Evolutionary conservation across 1,140 invertebrate species (phyloP), one percentile per base, ranked within the genome.

Genomic region (Melipona quadrifasciata): DNA sequence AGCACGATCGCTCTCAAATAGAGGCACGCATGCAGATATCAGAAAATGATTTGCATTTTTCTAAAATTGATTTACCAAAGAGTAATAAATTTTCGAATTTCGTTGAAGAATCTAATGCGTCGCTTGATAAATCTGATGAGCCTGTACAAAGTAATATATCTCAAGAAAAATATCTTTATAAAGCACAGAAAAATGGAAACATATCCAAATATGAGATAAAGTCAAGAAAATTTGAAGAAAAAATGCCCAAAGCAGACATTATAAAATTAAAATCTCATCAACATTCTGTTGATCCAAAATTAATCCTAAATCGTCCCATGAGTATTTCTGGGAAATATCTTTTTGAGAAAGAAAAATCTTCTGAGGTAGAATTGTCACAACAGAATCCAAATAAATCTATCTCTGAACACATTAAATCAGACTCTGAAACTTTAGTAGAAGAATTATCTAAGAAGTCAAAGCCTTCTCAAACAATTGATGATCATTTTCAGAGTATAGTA

Each of bases 171-270:
- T 84, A 82, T 75, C 31, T 53, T 39, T 57, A 39, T 34, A 89
- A 87, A 55, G 68, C 80, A 5, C 83, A 85, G n/a, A 91, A 84
- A 70, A 86, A 83, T 51, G 84, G 72, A 31, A 73, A 74, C 71
- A 77, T 92, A 71, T 65, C 85, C 0, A 94, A 93, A n/a, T 94
- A 94, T 34, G 92, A 95, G n/a, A 71, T 92, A 12, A 94, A 90
- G 31, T 85, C 93, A 3, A 90, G 91, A 21, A 95, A 94, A 55
- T 95, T 93, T 74, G 94, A 95, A 68, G 94, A 94, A 24, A 94
- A 93, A 86, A 95, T 95, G 94, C 94, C 94, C 0, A 91, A 88
- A 53, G 86, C 87, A 0, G 92, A 93, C 65, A 58, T 92, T 57
- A 84, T 90, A 21, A 89, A 90, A 70, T 73, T 93, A 16, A 93